phyloP scores from a whole-genome alignment of 1,140 invertebrate species.

The Whitmania pigra region DNA sequence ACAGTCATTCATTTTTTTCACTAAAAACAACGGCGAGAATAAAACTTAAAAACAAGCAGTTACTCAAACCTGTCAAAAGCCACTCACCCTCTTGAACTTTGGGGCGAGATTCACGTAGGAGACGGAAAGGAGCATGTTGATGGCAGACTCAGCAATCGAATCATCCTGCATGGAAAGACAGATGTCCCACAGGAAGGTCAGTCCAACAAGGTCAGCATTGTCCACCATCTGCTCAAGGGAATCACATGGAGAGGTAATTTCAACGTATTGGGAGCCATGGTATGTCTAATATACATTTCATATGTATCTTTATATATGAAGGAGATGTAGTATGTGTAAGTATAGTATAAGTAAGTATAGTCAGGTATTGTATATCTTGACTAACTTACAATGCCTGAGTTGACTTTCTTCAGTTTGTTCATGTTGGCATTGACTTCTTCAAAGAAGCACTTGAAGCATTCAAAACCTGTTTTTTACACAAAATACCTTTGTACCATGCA shows the following conservation, averaged over 20 bases:
- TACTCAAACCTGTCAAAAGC: neutral
- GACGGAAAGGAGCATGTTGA: conserved; percentile 44
- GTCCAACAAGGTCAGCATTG: conserved; percentile 43
- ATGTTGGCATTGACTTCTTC: conserved; percentile 46
- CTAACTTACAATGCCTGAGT: conserved; percentile 24
- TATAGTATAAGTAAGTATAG: too few species aligned
- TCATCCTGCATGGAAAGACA: conserved; percentile 44
- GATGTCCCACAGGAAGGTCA: conserved; percentile 48
- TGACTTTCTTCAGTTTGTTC: conserved; percentile 38
- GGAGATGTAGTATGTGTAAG: too few species aligned
- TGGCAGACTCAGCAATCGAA: conserved; percentile 43
- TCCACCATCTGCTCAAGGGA: conserved; percentile 42
- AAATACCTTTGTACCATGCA: neutral
- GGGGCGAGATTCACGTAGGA: conserved; percentile 43
- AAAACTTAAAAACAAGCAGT: neutral
- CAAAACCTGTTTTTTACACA: conserved; percentile 37
- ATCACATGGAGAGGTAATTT: neutral
- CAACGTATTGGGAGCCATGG: too few species aligned
- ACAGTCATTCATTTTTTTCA: neutral
- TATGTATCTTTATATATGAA: too few species aligned
- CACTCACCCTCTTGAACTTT: conserved; percentile 42
- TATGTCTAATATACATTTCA: too few species aligned
- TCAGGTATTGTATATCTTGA: too few species aligned
- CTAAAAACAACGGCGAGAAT: neutral
- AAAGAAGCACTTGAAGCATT: conserved; percentile 47